phyloP scores from a whole-genome alignment of 2,113 vertebrate genomes.

The Hyperopisus bebe region DNA sequence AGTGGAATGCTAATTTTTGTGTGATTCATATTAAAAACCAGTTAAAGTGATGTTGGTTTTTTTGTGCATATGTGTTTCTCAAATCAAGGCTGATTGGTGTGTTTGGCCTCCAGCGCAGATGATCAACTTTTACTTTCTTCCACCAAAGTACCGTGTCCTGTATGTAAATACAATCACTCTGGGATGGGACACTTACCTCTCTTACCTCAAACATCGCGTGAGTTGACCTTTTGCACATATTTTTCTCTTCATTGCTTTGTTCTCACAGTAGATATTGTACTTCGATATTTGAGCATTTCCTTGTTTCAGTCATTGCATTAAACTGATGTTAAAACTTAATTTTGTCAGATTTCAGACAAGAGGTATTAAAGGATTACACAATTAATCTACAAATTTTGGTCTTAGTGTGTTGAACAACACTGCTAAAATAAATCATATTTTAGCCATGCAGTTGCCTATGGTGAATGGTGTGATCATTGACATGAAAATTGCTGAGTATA shows the following conservation, averaged over 20 bases:
- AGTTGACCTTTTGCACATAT: conserved; percentile 31
- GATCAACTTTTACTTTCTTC: conserved; percentile 83
- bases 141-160: conserved; percentile 69
- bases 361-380: not conserved
- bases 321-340: not conserved
- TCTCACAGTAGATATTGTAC: not conserved
- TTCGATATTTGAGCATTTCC: not conserved
- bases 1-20: not conserved
- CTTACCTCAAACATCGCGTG: conserved; percentile 84
- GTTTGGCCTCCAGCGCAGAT: conserved; percentile 81
- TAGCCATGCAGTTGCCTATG: not conserved
- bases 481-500: not conserved
- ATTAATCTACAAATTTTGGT: not conserved
- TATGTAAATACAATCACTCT: conserved; percentile 81
- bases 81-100: conserved; percentile 70
- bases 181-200: conserved; percentile 89
- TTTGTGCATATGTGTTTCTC: not conserved
- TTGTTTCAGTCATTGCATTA: not conserved
- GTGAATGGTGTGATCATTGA: not conserved
- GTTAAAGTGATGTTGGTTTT: not conserved
- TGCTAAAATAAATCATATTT: not conserved
- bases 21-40: not conserved
- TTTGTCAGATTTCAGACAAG: not conserved
- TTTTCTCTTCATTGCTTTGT: not conserved
- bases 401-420: not conserved